Evolutionary conservation across 2,888 invertebrate species (phyloP), one percentile per base, ranked within the genome.

Genomic region (Folsomia manolachei): DNA sequence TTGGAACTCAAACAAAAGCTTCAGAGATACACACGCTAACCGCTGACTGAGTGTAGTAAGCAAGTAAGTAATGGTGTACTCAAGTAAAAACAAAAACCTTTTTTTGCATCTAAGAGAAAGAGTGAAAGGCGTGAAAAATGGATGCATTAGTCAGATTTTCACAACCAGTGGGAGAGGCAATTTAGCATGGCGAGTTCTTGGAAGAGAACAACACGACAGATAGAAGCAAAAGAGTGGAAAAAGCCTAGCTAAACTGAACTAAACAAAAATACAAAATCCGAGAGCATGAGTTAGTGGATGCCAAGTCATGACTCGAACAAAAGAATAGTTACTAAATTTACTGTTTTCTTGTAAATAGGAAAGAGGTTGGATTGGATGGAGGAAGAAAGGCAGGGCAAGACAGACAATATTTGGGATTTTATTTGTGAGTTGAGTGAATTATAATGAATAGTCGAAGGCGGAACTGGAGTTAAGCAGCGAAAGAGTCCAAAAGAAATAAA

Each of bases 81-180:
- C 56, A 56, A 56, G 19, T 56, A 19, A 19, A 56, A 19, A 56
- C 4, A 19, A 19, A 56, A 19, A 56, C 4, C 21, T 14, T 63
- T 63, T 63, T 24, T 63, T 63, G 60, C 60, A n/a, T 7, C n/a
- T 60, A n/a, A n/a, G 60, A n/a, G n/a, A 21, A 21, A 63, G 63
- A 23, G 63, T 7, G 2, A 63, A 24, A 63, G 24, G 51, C 21
- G 65, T 66, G 65, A 66, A 66, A 64, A 66, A 66, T 66, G 39
- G 52, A 19, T 66, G 65, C 65, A 66, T 66, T 66, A 66, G 65
- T 63, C 63, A 66, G 52, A 1, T 9, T 52, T 64, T 64, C 64
- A 64, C 64, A 64, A 39, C 39, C 39, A 39, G 39, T n/a, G n/a
- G n/a, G n/a, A n/a, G n/a, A 39, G 39, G 39, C 7, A 39, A 39